Conservation (phyloP, 1,140 invertebrate species). For the Triops longicaudatus region DNA sequence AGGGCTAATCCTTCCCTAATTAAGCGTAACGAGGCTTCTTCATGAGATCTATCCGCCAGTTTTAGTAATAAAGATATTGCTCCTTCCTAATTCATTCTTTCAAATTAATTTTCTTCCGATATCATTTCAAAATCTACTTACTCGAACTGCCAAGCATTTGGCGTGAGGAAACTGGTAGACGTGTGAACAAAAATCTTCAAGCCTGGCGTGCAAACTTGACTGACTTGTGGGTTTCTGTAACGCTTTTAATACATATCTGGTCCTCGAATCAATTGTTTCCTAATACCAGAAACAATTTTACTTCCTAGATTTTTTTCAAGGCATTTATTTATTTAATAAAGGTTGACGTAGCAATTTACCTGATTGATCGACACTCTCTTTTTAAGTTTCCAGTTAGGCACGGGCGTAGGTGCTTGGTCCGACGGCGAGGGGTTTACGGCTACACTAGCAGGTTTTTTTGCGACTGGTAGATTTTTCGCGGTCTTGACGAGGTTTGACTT, state of each 20-base stretch:
- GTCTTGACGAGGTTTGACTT: not conserved
- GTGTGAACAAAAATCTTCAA: slow-evolving; percentile 59
- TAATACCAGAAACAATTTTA: too few relatives aligned
- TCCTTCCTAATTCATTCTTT: slow-evolving; percentile 46
- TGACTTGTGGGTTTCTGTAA: slow-evolving; percentile 50
- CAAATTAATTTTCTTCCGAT: not conserved
- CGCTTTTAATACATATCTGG: slow-evolving; percentile 55
- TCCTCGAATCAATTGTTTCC: slow-evolving; percentile 48
- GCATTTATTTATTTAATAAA: too few relatives aligned
- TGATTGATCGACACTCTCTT: not conserved
- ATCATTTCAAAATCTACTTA: slow-evolving; percentile 36
- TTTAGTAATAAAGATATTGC: slow-evolving; percentile 52
- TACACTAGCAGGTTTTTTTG: not conserved
- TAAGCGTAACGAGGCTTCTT: slow-evolving; percentile 41
- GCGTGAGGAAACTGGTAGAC: slow-evolving; percentile 62
- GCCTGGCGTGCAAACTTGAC: slow-evolving; percentile 48
- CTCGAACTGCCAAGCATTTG: slow-evolving; percentile 58
- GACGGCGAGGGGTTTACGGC: not conserved
- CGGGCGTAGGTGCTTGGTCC: not conserved
- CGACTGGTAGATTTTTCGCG: not conserved
- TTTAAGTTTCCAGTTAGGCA: slow-evolving; percentile 23
- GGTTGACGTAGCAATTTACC: too few relatives aligned
- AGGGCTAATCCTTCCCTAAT: slow-evolving; percentile 56
- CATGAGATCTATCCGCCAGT: slow-evolving; percentile 37
- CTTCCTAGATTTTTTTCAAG: too few relatives aligned